Conservation (phyloP, 2,113 vertebrate species). For the Callipepla californica region DNA sequence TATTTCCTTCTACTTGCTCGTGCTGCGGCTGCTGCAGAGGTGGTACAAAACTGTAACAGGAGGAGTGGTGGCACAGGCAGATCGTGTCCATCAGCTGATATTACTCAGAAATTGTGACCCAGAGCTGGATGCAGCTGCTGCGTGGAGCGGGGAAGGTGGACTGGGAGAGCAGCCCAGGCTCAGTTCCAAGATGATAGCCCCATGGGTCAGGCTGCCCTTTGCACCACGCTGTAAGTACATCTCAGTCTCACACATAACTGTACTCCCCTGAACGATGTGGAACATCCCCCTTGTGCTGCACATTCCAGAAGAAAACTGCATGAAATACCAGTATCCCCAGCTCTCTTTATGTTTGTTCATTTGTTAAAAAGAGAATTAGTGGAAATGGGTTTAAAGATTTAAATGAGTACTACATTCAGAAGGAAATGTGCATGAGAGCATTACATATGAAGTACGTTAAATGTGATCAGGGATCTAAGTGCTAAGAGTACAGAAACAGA, state of each 20-base stretch:
- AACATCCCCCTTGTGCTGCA: background rate
- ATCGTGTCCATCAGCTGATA: accelerated
- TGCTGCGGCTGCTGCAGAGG: background rate
- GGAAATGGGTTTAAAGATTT: background rate
- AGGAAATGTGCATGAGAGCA: background rate
- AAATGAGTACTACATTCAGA: background rate
- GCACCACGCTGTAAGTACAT: background rate
- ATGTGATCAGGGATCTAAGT: background rate
- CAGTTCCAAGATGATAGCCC: background rate
- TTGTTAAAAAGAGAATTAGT: too few species aligned
- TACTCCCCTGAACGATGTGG: background rate
- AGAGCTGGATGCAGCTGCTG: background rate
- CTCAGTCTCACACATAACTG: background rate
- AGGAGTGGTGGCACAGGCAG: background rate
- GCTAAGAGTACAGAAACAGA: background rate
- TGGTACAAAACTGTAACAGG: background rate
- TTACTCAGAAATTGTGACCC: background rate
- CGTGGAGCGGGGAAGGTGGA: background rate
- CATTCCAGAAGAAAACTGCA: background rate
- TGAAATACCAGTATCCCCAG: background rate
- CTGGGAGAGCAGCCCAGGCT: background rate
- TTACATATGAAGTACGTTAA: background rate
- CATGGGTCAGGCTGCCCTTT: background rate
- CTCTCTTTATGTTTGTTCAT: background rate
- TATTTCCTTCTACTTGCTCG: background rate